phyloP scores from a whole-genome alignment of 2,888 invertebrate species.

The Ichneumon xanthorius region DNA sequence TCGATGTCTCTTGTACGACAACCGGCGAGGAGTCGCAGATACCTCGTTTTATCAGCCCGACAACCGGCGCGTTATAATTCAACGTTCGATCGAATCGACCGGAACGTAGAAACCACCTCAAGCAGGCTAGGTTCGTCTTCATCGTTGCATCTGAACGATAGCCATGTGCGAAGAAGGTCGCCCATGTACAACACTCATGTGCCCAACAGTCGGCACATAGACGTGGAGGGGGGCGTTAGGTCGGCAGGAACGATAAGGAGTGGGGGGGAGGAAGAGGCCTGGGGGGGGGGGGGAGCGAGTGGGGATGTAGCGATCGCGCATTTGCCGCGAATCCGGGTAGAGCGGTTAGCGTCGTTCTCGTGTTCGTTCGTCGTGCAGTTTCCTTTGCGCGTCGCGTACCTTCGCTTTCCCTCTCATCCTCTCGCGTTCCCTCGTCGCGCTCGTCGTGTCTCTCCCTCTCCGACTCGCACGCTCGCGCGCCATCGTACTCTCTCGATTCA shows the following conservation, averaged over 20 bases:
- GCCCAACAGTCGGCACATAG: neutral
- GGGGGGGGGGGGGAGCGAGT: too few species aligned
- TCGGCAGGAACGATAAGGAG: too few species aligned
- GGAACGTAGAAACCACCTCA: constrained; percentile 20
- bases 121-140: constrained; percentile 30
- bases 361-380: constrained; percentile 22
- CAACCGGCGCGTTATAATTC: neutral
- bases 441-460: constrained; percentile 18
- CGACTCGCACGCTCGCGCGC: constrained; percentile 2
- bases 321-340: constrained; percentile 51
- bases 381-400: constrained; percentile 23
- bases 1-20: constrained; percentile 55
- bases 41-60: neutral
- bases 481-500: neutral
- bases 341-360: constrained; percentile 40
- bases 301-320: constrained; percentile 21
- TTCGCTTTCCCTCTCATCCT: constrained; percentile 37
- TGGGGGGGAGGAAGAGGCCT: too few species aligned
- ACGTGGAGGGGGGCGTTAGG: neutral
- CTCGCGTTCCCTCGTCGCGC: constrained; percentile 16
- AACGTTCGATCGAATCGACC: constrained; percentile 9
- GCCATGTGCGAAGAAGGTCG: constrained; percentile 4
- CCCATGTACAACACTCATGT: neutral
- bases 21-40: constrained; percentile 33
- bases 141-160: constrained; percentile 15